phyloP scores from a whole-genome alignment of 2,797 vertebrate species.

The Uromys caudimaculatus region DNA sequence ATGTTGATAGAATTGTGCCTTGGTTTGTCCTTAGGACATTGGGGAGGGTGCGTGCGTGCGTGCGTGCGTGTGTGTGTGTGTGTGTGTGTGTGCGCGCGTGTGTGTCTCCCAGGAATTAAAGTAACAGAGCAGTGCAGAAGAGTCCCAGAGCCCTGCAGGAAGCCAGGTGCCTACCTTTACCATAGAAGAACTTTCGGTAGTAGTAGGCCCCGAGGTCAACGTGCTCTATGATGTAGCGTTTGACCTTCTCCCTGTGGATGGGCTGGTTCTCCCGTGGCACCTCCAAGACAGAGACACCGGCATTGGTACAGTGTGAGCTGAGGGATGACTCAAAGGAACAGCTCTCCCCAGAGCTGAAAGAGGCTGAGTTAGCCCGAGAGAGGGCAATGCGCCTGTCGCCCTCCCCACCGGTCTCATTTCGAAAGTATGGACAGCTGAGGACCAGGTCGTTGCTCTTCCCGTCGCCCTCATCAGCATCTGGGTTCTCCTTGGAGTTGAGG shows the following conservation, averaged over 20 bases:
- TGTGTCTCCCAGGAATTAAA: neutral
- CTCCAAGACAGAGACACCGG: conserved; percentile 97
- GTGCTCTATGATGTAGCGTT: conserved; percentile 98
- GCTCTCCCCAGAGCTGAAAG: conserved; percentile 91
- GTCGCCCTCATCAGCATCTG: conserved; percentile 95
- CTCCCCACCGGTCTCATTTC: conserved; percentile 98
- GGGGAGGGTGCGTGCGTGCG: too few species aligned
- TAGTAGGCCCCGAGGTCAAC: conserved; percentile 99
- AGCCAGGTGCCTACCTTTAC: conserved; percentile 92
- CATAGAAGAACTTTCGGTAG: conserved; percentile 98
- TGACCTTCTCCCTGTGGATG: conserved; percentile 98
- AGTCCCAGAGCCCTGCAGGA: neutral
- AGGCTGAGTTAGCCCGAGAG: conserved; percentile 92
- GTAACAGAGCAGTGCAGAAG: neutral
- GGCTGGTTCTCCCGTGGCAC: conserved; percentile 97
- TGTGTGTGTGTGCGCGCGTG: neutral
- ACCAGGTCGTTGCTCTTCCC: conserved; percentile 96
- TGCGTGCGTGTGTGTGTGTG: neutral
- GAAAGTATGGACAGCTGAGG: conserved; percentile 95
- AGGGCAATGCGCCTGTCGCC: conserved; percentile 95
- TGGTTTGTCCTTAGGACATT: neutral
- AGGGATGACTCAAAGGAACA: conserved; percentile 97
- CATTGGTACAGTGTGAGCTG: conserved; percentile 99
- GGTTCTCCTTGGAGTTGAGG: conserved; percentile 95
- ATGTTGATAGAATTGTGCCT: neutral